phyloP scores from a whole-genome alignment of 2,797 vertebrate species.

The Megalops cyprinoides region DNA sequence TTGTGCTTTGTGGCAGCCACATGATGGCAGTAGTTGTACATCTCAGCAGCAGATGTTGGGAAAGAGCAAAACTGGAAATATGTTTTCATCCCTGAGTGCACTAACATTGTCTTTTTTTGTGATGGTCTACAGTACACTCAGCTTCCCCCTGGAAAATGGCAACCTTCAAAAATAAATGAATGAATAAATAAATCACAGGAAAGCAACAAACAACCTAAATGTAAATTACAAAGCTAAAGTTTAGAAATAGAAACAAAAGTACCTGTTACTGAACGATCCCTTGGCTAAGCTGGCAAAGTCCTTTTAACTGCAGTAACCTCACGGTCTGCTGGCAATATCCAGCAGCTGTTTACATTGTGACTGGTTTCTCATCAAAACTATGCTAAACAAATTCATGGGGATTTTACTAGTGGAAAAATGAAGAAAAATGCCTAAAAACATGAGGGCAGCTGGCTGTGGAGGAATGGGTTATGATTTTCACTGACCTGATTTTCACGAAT shows the following conservation, averaged over 20 bases:
- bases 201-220: constrained; percentile 17
- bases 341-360: constrained; percentile 12
- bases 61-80: neutral
- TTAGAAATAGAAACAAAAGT: constrained; percentile 11
- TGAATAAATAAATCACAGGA: constrained; percentile 18
- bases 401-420: neutral
- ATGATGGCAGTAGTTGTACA: constrained; percentile 74
- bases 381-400: neutral
- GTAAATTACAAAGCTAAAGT: constrained; percentile 21
- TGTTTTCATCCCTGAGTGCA: constrained; percentile 15
- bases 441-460: neutral
- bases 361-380: constrained; percentile 3
- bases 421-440: neutral
- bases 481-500: neutral
- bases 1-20: constrained; percentile 49
- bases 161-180: constrained; percentile 20
- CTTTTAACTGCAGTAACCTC: constrained; percentile 2
- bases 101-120: constrained; percentile 12
- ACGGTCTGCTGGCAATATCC: neutral
- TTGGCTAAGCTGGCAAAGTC: neutral
- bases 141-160: constrained; percentile 1
- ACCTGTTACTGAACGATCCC: neutral
- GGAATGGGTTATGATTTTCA: neutral
- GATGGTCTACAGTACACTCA: constrained; percentile 10
- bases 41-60: constrained; percentile 17